Base-by-base conservation (phyloP, 1,140 invertebrate species). In the Papilio aristodemus region DNA sequence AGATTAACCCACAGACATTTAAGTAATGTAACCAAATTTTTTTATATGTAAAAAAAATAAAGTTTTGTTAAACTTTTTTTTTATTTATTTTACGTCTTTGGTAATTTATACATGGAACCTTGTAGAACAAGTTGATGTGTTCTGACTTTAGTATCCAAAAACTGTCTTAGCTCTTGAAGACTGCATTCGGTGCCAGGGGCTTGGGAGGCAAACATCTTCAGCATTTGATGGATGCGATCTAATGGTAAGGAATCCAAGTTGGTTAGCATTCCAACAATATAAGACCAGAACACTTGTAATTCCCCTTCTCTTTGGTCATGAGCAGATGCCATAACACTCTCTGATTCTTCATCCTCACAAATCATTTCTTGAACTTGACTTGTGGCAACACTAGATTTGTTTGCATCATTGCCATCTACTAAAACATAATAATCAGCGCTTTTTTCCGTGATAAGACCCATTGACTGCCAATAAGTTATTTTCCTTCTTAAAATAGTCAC, bases 241-340 rank as follows among this genome's bases (percentile, higher is more conserved):
- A 99, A 91, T 0, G 98, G 96, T 82, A 99, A 93, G 1, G 96
- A 97, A 76, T 99, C 97, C 67, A 99, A 92, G 93, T 99, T 99
- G 0, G 97, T 98, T 27, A 99, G 90, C 97, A 99, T 99, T 8
- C 97, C 98, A 39, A 98, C 96, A 81, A 99, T 98, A 79, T 99
- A 99, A 0, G 97, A 97, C 98, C 98, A 99, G 80, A 98, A 98
- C 9, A 97, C 96, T 93, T 98, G 96, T n/a, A 98, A 90, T 83
- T 99, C 97, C 77, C 97, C 97, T 88, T 98, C 97, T 69, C 96
- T 93, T 91, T 98, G 97, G 89, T 98, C 97, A 86, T 97, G 96
- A 9, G 97, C 95, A 17, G 97, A 97, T 7, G 97, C 96, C 95
- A 98, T 98, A 0, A 95, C 97, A 86, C 97, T 98, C 87, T 98